Base-by-base conservation (phyloP, 2,888 invertebrate species). In the Litoditis marina region DNA sequence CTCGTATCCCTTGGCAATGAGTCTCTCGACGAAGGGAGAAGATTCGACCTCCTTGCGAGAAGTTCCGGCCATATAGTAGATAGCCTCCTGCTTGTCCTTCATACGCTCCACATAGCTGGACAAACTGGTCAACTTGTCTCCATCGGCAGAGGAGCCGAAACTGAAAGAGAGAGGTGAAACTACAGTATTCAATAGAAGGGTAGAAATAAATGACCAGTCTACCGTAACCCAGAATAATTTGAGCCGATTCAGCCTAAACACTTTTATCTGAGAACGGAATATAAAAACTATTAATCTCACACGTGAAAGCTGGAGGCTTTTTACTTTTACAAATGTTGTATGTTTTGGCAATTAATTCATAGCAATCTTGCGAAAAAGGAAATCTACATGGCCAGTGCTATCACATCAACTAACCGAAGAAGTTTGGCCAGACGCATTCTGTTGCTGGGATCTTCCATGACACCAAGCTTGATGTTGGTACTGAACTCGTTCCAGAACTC, bases 401-500 rank as follows among this genome's bases (percentile, higher is more conserved):
- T n/a, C 88, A 87, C 89, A 96, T 13, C 7, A 25, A 25, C 51
- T n/a, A 22, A 98, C 77, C 90, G 88, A 73, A 98, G 87, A 65
- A 99, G 87, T 86, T 99, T 98, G 66, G 95, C 92, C 59, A 98
- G 87, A 59, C 98, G 89, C 52, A 93, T 92, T 66, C 96, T 89
- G 87, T 98, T 98, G 78, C 91, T 89, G 44, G 94, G 91, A 86
- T 98, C 98, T 86, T 98, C 98, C 87, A 96, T 94, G 27, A 95
- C 89, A 63, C 98, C 98, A 77, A 95, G 87, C 85, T 95, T 94
- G 76, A 94, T 88, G 85, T 95, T 96, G 69, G 96, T 99, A 62
- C 94, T 93, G 86, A 92, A 98, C 86, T 99, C 96, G 85, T 94
- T 94, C 96, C 96, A 98, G 89, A 98, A 96, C 80, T 89, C 89